phyloP scores from a whole-genome alignment of 2,113 vertebrate species.

The Antechinus flavipes region DNA sequence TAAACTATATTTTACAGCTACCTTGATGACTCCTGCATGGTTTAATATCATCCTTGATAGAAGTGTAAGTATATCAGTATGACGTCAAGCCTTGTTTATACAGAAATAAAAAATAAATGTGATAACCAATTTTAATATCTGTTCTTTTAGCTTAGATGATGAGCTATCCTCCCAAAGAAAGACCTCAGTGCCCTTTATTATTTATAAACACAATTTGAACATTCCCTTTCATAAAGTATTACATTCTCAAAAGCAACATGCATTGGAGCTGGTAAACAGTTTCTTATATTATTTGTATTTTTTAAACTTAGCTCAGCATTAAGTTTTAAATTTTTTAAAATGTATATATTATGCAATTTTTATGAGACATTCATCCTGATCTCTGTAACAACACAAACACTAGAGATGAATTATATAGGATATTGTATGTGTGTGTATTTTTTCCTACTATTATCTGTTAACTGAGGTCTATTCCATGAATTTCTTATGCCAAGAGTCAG shows the following conservation, averaged over 20 bases:
- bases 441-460: conserved; percentile 31
- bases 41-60: background rate
- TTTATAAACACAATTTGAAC: conserved; percentile 48
- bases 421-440: background rate
- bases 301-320: conserved; percentile 47
- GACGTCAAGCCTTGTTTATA: conserved; percentile 56
- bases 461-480: background rate
- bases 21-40: background rate
- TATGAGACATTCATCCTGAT: conserved; percentile 21
- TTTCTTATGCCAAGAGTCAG: conserved; percentile 50
- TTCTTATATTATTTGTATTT: conserved; percentile 60
- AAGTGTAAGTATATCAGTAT: background rate
- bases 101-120: conserved; percentile 40
- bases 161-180: conserved; percentile 69
- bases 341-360: conserved; percentile 42
- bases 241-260: conserved; percentile 48
- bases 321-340: conserved; percentile 38
- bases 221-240: conserved; percentile 53
- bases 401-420: conserved; percentile 10
- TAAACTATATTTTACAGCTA: background rate
- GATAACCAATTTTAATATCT: conserved; percentile 25
- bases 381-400: conserved; percentile 22
- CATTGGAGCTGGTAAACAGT: conserved; percentile 42
- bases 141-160: conserved; percentile 56
- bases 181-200: conserved; percentile 15